Evolutionary conservation across 2,797 vertebrate species (phyloP).

Genomic region (Coregonus ussuriensis): DNA sequence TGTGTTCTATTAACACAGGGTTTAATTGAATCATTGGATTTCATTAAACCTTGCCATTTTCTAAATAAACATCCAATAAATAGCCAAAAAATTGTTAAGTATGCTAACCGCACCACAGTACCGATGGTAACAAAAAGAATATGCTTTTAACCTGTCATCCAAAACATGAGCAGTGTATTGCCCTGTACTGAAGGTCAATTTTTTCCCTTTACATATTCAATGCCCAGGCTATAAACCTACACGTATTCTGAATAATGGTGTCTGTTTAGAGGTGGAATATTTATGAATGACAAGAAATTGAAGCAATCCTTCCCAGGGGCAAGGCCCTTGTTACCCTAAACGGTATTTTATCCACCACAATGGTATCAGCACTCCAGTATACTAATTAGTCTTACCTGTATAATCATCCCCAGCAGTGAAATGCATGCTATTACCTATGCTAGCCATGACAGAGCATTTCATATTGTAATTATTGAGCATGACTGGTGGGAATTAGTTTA

Average conservation of each 20-base stretch:
- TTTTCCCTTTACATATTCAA: background rate
- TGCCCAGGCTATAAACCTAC: background rate
- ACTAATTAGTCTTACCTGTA: slow-evolving; percentile 79
- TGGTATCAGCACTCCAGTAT: slow-evolving; percentile 72
- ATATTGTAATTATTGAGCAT: slow-evolving; percentile 77
- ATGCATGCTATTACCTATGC: slow-evolving; percentile 71
- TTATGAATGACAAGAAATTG: slow-evolving; percentile 3
- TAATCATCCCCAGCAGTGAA: slow-evolving; percentile 68
- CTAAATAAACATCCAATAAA: background rate
- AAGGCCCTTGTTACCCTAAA: slow-evolving; percentile 40
- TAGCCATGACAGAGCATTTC: slow-evolving; percentile 69
- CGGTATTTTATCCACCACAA: slow-evolving; percentile 60
- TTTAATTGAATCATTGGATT: background rate
- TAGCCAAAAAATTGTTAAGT: background rate
- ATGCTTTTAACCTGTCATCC: background rate
- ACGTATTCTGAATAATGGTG: background rate
- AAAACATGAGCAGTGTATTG: background rate
- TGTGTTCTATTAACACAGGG: background rate
- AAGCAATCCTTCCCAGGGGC: background rate
- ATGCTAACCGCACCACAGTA: background rate
- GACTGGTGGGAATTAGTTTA: slow-evolving; percentile 78
- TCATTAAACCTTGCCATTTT: background rate
- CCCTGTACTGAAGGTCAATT: background rate
- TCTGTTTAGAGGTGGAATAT: background rate
- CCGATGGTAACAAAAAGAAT: background rate